Percentiles rank a stretch among this genome's conserved stretches.
These are phyloP conservation scores for Sebastes trivittatus DNA, from an alignment of 2,797 vertebrate species.

Conservation along the genomic window DNA sequence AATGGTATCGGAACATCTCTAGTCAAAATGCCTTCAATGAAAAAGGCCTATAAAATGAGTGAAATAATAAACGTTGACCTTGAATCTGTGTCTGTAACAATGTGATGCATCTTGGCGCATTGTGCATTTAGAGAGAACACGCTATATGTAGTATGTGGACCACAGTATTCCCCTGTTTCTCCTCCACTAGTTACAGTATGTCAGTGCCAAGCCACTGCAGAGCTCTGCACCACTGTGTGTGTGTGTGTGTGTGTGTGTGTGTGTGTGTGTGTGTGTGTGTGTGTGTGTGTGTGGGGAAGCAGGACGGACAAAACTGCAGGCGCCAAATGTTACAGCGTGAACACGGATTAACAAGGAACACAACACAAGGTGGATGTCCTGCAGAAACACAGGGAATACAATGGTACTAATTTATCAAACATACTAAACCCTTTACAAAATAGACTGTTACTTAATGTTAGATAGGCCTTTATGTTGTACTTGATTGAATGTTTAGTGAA, in stretches of 20 bases:
- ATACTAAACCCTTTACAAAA: neutral
- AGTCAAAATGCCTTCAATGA: neutral
- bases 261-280: no score
- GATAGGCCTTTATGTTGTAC: neutral
- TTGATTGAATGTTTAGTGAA: neutral
- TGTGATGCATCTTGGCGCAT: neutral
- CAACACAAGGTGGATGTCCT: neutral
- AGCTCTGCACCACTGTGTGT: conserved; percentile 59
- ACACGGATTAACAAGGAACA: neutral
- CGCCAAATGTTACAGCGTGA: neutral
- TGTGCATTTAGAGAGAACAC: neutral
- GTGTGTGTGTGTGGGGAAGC: neutral
- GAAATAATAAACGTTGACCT: neutral
- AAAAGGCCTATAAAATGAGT: neutral
- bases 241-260: no score
- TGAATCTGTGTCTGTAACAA: neutral
- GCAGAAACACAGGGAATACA: neutral
- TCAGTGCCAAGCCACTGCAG: conserved; percentile 62
- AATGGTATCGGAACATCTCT: no score
- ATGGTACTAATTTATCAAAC: neutral
- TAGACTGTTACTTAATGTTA: neutral
- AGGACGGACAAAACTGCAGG: conserved; percentile 30
- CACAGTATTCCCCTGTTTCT: conserved; percentile 14
- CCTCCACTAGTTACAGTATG: conserved; percentile 18
- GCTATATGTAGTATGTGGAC: conserved; percentile 2